Base-by-base conservation (phyloP, 2,888 invertebrate genomes). In the Parnassius orleans region DNA sequence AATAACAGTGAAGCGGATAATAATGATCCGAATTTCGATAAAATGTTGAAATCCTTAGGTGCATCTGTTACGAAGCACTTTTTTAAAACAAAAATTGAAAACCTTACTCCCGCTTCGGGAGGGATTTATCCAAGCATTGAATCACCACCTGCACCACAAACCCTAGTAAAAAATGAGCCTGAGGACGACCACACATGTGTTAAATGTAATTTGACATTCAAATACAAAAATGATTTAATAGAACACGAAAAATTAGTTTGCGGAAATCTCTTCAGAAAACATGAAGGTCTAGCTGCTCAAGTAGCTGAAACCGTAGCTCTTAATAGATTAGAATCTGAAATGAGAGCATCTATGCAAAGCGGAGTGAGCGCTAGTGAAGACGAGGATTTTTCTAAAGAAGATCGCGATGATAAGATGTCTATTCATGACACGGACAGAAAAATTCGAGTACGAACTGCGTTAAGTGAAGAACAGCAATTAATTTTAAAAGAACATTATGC, bases 381-480 rank as follows among this genome's bases (percentile, higher is more conserved):
- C 66, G 95, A 94, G 69, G 93, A 93, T 68, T 89, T 87, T 60
- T 83, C 85, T 54, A 92, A 90, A 73, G 87, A 91, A 58, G 87
- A 89, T 33, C 83, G 86, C n/a, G 88, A 93, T 61, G 93, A 93
- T 63, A 93, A 92, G 75, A 92, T 91, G 51, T 87, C 92, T 47
- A 85, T 93, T 60, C 90, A 92, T 58, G 94, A 94, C 72, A 93
- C 92, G 19, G 96, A 95, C 50, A 93, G 96, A 68, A 96, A 97
- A 81, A 97, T 97, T 12, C 94, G 99, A 71, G 98, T 98, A 1
- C 94, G 99, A 64, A 98, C 98, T 9, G 95, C 98, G 68, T 96
- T 99, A 67, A 97, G 96, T 52, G 99, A 99, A 76, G 98, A 98
- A 78, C 99, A 99, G 82, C 94, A 98, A 76, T 94, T 95, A 52